Percentiles rank a stretch among this genome's conserved stretches.
phyloP scores from a whole-genome alignment of 2,113 vertebrate genomes.

The Syngnathus scovelli region DNA sequence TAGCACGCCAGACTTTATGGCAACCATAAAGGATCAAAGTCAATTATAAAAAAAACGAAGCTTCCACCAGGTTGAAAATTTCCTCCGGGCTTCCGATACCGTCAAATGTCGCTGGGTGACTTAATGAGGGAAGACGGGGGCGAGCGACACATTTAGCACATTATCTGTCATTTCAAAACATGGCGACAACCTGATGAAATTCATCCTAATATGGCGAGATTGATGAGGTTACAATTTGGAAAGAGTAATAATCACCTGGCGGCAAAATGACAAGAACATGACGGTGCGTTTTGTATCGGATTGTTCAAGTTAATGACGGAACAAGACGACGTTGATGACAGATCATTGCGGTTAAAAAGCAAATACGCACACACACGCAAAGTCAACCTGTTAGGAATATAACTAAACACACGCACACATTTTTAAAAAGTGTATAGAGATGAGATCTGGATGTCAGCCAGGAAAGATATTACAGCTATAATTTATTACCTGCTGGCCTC shows the following conservation, averaged over 20 bases:
- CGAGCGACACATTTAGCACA: slow-evolving; percentile 13
- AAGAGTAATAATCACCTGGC: slow-evolving; percentile 12
- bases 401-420: slow-evolving; percentile 21
- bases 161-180: slow-evolving; percentile 10
- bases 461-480: slow-evolving; percentile 48
- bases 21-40: slow-evolving; percentile 37
- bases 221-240: slow-evolving; percentile 17
- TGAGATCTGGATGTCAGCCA: slow-evolving; percentile 46
- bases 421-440: slow-evolving; percentile 35
- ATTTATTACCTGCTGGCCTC: slow-evolving; percentile 44
- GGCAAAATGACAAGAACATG: slow-evolving; percentile 25
- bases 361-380: slow-evolving; percentile 1
- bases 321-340: slow-evolving; percentile 25
- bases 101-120: not conserved
- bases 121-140: not conserved
- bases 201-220: not conserved
- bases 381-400: not conserved
- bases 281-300: slow-evolving; percentile 28
- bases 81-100: not conserved
- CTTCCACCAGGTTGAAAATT: slow-evolving; percentile 8
- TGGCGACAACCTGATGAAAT: not conserved
- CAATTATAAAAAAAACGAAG: not conserved
- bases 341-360: slow-evolving; percentile 35
- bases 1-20: slow-evolving; percentile 26
- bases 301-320: slow-evolving; percentile 17